Percentiles rank a stretch among this genome's conserved stretches.
Evolutionary conservation across 2,888 invertebrate genomes (phyloP).

Genomic region (Nasonovia ribisnigri): DNA sequence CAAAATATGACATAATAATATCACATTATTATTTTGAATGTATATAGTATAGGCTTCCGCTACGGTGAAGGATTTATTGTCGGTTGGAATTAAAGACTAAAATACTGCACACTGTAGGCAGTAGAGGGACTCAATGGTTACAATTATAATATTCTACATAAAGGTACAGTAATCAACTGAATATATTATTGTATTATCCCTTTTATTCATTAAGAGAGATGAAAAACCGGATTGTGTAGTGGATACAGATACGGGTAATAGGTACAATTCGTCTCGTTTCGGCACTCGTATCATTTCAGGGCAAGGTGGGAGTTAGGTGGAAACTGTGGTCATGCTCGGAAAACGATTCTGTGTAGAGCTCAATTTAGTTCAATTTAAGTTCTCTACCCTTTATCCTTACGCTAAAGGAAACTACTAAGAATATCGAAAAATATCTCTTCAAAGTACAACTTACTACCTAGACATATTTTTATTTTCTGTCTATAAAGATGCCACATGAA

Average conservation of each 20-base stretch:
- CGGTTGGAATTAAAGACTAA: not conserved
- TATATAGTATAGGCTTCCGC: not conserved
- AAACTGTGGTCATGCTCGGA: not conserved
- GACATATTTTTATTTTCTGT: not conserved
- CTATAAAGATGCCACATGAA: not conserved
- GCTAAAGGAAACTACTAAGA: not conserved
- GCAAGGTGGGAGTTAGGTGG: not conserved
- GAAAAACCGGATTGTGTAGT: not conserved
- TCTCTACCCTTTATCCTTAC: not conserved
- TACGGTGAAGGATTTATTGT: not conserved
- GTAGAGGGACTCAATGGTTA: not conserved
- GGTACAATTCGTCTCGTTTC: not conserved
- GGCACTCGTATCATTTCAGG: not conserved
- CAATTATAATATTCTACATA: not conserved
- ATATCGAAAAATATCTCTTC: not conserved
- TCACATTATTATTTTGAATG: not conserved
- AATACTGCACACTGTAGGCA: not conserved
- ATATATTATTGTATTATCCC: not conserved
- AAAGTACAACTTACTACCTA: not conserved
- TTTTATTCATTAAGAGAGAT: not conserved
- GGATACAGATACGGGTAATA: not conserved
- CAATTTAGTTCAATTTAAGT: conserved; percentile 12
- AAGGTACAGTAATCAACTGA: not conserved
- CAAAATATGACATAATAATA: no score
- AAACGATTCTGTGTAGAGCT: not conserved